phyloP scores from a whole-genome alignment of 2,797 vertebrate genomes.

The Heteromormyrus szaboi region DNA sequence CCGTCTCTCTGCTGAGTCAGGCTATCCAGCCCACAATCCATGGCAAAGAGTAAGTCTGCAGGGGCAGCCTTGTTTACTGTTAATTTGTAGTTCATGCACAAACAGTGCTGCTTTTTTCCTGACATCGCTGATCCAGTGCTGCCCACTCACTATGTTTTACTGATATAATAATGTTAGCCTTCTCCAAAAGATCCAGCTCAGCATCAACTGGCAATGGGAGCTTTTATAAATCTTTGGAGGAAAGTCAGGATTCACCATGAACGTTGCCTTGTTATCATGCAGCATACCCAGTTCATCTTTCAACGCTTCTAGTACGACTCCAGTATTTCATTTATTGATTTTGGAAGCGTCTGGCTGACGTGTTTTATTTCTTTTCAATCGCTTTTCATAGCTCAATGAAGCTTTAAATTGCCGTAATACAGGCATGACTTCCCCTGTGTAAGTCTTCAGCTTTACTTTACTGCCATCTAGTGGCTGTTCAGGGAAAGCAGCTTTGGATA shows the following conservation, averaged over 20 bases:
- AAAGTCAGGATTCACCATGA: neutral
- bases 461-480: neutral
- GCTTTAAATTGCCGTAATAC: neutral
- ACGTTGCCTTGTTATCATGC: neutral
- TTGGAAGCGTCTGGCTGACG: neutral
- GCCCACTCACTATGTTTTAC: neutral
- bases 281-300: too few relatives aligned
- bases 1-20: neutral
- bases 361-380: neutral
- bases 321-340: neutral
- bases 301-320: neutral
- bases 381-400: neutral
- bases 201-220: neutral
- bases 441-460: neutral
- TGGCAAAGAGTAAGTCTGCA: neutral
- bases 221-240: neutral
- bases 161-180: neutral
- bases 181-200: neutral
- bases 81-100: neutral
- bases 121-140: neutral
- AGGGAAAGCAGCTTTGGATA: neutral
- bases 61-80: neutral
- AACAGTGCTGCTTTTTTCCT: neutral
- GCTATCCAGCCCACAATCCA: neutral
- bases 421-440: neutral